A percentile compares a stretch with the other conserved stretches of the same genome.
Evolutionary conservation across 2,888 invertebrate genomes (phyloP).

Genomic region (Pecten maximus): DNA sequence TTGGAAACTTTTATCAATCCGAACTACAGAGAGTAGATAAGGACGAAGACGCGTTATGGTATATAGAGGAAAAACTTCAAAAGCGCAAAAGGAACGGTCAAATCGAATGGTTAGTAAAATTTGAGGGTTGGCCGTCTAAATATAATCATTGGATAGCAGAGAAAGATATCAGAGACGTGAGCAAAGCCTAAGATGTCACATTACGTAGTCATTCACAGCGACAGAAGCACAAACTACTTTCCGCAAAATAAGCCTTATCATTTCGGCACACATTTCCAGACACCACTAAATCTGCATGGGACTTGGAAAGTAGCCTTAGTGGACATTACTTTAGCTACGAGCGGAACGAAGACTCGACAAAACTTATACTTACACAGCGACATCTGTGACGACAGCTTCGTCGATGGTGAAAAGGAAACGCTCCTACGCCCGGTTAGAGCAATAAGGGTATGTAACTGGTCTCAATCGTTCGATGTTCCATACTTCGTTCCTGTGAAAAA

Average conservation of each 20-base stretch:
- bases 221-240: no score
- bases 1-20: no score
- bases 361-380: constrained; percentile 27
- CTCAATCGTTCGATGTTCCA: constrained; percentile 28
- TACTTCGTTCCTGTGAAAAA: constrained; percentile 44
- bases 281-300: not conserved
- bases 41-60: no score
- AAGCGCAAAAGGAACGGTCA: no score
- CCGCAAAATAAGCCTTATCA: not conserved
- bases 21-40: no score
- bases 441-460: not conserved
- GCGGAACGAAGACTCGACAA: not conserved
- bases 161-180: constrained; percentile 36
- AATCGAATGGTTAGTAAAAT: constrained; percentile 41
- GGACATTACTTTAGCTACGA: not conserved
- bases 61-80: no score
- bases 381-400: not conserved
- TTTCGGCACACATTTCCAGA: not conserved
- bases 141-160: constrained; percentile 46
- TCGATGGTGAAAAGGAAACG: not conserved
- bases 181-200: constrained; percentile 28
- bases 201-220: constrained; percentile 39
- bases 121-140: constrained; percentile 42
- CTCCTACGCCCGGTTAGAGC: not conserved
- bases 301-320: not conserved